Percentiles rank a stretch among this genome's conserved stretches.
These are phyloP conservation scores for Thripadectes ignobilis DNA, from an alignment of 2,797 vertebrate species.

Conservation along the genomic window DNA sequence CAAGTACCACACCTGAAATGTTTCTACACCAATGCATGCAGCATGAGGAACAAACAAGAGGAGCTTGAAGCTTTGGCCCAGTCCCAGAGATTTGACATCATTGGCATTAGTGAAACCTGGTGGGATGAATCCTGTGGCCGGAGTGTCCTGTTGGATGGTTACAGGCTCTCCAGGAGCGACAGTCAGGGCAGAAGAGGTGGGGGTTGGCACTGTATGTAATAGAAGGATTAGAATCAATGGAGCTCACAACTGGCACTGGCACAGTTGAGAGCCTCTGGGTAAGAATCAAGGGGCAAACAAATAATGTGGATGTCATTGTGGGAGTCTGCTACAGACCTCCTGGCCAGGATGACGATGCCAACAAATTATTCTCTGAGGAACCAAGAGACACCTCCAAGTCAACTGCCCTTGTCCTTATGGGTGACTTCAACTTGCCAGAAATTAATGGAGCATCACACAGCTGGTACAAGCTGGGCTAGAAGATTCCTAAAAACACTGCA, in stretches of 20 bases:
- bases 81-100: background rate
- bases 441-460: background rate
- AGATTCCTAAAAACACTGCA: background rate
- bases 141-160: background rate
- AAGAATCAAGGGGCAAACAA: background rate
- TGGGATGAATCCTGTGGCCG: background rate
- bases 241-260: background rate
- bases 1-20: background rate
- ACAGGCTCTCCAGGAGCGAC: background rate
- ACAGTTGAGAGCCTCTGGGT: background rate
- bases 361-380: background rate
- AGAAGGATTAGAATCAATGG: background rate
- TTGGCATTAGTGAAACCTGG: background rate
- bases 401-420: background rate
- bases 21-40: background rate
- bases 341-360: background rate
- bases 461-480: background rate
- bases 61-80: background rate
- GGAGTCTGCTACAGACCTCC: background rate
- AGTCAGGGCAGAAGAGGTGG: background rate
- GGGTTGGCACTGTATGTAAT: background rate
- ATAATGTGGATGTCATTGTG: background rate
- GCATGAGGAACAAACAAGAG: background rate
- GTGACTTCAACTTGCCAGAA: background rate
- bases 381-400: background rate